Percentiles rank a stretch among this genome's conserved stretches.
These are phyloP conservation scores for Xanthia togata DNA, from an alignment of 2,888 invertebrate species.

Conservation along the genomic window DNA sequence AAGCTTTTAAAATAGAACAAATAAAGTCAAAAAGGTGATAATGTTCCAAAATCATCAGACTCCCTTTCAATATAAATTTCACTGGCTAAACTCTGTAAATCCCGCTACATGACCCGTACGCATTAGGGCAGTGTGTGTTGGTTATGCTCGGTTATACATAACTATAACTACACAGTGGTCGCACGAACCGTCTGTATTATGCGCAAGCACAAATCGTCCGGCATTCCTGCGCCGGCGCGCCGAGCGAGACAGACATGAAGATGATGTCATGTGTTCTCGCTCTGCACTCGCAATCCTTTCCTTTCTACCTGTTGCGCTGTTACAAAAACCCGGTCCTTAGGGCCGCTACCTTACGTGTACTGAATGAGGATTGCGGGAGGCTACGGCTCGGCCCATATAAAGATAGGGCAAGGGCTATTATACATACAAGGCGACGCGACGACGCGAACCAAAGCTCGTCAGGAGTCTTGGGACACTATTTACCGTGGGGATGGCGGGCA, in stretches of 20 bases:
- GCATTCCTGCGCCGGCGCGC: slow-evolving; percentile 87
- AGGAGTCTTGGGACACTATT: slow-evolving; percentile 82
- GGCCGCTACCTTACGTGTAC: slow-evolving; percentile 90
- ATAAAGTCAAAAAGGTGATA: slow-evolving; percentile 67
- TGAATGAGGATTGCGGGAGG: slow-evolving; percentile 89
- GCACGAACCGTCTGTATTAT: slow-evolving; percentile 81
- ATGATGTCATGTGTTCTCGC: slow-evolving; percentile 80
- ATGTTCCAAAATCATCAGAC: slow-evolving; percentile 87
- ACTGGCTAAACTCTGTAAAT: slow-evolving; percentile 89
- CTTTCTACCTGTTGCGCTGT: slow-evolving; percentile 90
- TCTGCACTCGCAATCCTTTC: slow-evolving; percentile 89
- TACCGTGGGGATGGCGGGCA: slow-evolving; percentile 84
- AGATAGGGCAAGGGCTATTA: slow-evolving; percentile 89
- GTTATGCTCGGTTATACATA: slow-evolving; percentile 82
- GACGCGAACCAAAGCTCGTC: slow-evolving; percentile 74
- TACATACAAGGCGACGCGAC: slow-evolving; percentile 78
- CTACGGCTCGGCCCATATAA: slow-evolving; percentile 90
- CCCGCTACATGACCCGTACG: slow-evolving; percentile 90
- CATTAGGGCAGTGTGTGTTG: slow-evolving; percentile 90
- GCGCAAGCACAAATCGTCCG: slow-evolving; percentile 89
- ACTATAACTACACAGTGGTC: slow-evolving; percentile 76
- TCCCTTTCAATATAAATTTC: slow-evolving; percentile 90
- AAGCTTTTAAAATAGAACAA: slow-evolving; percentile 51
- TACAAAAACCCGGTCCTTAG: slow-evolving; percentile 90
- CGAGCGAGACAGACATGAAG: slow-evolving; percentile 80